Conservation (phyloP, 2,888 invertebrate genomes). For the Anagyrus pseudococci region DNA sequence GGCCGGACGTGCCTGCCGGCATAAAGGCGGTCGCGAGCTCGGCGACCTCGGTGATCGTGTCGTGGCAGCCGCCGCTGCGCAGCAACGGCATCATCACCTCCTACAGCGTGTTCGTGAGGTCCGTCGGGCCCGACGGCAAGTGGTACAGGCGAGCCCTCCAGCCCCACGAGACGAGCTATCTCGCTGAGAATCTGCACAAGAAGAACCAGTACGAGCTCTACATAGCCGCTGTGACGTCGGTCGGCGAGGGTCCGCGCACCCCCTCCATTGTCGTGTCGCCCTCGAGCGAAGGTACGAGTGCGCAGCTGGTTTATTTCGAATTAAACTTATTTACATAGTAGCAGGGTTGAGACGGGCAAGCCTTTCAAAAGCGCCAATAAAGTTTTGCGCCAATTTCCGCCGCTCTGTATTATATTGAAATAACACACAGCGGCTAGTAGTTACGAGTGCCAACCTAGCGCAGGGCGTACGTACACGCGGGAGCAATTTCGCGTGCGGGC, state of each 20-base stretch:
- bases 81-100: constrained; percentile 74
- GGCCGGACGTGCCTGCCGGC: constrained; percentile 87
- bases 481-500: too few relatives aligned
- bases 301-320: constrained; percentile 2
- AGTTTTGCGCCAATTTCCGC: background rate
- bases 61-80: constrained; percentile 86
- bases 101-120: constrained; percentile 56
- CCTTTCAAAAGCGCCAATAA: background rate
- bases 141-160: constrained; percentile 52
- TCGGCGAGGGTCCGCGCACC: constrained; percentile 60
- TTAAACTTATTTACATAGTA: constrained; percentile 6
- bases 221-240: constrained; percentile 60
- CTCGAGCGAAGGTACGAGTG: constrained; percentile 58
- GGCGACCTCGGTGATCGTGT: constrained; percentile 82
- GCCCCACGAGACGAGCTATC: constrained; percentile 58
- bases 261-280: constrained; percentile 62
- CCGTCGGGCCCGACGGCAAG: constrained; percentile 55
- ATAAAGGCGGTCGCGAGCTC: constrained; percentile 90
- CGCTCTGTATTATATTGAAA: background rate
- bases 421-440: background rate
- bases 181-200: constrained; percentile 58
- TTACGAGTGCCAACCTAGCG: background rate
- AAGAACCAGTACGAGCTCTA: constrained; percentile 62
- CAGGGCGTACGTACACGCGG: background rate
- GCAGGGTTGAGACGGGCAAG: too few relatives aligned